A percentile compares a stretch with the other conserved stretches of the same genome.
Evolutionary conservation across 2,888 invertebrate genomes (phyloP).

Genomic region (Eupithecia pulchellata): DNA sequence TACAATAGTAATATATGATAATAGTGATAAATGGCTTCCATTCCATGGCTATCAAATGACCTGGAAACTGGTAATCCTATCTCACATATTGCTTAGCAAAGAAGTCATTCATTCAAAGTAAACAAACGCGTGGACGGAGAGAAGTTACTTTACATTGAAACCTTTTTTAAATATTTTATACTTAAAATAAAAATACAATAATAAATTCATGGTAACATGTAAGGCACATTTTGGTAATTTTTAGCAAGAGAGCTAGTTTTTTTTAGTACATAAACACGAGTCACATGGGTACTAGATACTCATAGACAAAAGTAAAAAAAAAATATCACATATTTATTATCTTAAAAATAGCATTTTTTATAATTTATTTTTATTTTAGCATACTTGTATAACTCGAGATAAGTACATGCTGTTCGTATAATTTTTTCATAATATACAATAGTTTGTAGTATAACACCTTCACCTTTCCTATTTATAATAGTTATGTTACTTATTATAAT

Average conservation of each 20-base stretch:
- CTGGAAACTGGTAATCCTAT: no score
- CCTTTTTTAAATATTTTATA: background rate
- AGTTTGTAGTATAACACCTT: conserved; percentile 5
- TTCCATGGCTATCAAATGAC: no score
- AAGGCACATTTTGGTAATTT: conserved; percentile 41
- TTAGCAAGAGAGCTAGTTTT: conserved; percentile 40
- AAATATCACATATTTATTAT: conserved; percentile 38
- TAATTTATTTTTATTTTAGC: background rate
- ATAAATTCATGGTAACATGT: conserved; percentile 39
- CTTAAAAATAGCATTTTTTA: conserved; percentile 7
- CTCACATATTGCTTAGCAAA: no score
- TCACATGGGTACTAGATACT: background rate
- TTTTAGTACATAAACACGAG: background rate
- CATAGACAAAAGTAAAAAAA: conserved; percentile 27
- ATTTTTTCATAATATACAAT: background rate
- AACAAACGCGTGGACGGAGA: no score
- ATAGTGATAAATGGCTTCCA: no score
- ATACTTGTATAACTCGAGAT: conserved; percentile 20
- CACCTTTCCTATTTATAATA: conserved; percentile 14
- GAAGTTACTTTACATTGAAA: background rate
- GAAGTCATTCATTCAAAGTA: no score
- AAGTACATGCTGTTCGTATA: conserved; percentile 14
- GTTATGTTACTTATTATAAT: background rate
- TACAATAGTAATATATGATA: no score
- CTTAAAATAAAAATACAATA: conserved; percentile 42